phyloP scores from a whole-genome alignment of 2,797 vertebrate species.

The Echiichthys vipera region DNA sequence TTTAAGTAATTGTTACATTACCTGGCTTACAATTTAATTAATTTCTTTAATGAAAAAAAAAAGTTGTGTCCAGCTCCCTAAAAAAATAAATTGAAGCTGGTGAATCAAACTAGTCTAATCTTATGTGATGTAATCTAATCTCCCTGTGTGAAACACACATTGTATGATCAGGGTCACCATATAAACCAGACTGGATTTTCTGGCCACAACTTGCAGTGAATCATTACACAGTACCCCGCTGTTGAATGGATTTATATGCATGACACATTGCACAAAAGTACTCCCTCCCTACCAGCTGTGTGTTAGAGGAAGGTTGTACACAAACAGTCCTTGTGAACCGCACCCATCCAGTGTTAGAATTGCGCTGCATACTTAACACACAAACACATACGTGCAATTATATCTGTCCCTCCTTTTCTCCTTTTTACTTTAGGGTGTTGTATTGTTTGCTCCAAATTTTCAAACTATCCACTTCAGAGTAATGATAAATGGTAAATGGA shows the following conservation, averaged over 20 bases:
- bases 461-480: slow-evolving; percentile 55
- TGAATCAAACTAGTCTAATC: neutral
- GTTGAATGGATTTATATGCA: slow-evolving; percentile 53
- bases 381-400: slow-evolving; percentile 55
- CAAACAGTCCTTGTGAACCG: slow-evolving; percentile 68
- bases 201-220: slow-evolving; percentile 60
- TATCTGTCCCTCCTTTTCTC: slow-evolving; percentile 48
- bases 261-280: slow-evolving; percentile 42
- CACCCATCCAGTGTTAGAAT: slow-evolving; percentile 71
- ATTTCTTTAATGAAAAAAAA: neutral
- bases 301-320: slow-evolving; percentile 52
- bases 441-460: slow-evolving; percentile 30
- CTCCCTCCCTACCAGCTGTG: slow-evolving; percentile 40
- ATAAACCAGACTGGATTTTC: slow-evolving; percentile 58
- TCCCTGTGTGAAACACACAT: slow-evolving; percentile 2
- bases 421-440: slow-evolving; percentile 47
- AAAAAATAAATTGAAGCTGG: neutral
- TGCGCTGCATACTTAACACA: slow-evolving; percentile 53
- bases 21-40: neutral
- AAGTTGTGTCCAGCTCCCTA: neutral
- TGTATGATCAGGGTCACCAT: slow-evolving; percentile 17
- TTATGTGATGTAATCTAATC: neutral
- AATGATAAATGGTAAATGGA: too few relatives aligned
- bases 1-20: neutral
- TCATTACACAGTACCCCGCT: slow-evolving; percentile 37